Evolutionary conservation across 2,113 vertebrate species (phyloP).

Genomic region (Oncorhynchus clarkii): DNA sequence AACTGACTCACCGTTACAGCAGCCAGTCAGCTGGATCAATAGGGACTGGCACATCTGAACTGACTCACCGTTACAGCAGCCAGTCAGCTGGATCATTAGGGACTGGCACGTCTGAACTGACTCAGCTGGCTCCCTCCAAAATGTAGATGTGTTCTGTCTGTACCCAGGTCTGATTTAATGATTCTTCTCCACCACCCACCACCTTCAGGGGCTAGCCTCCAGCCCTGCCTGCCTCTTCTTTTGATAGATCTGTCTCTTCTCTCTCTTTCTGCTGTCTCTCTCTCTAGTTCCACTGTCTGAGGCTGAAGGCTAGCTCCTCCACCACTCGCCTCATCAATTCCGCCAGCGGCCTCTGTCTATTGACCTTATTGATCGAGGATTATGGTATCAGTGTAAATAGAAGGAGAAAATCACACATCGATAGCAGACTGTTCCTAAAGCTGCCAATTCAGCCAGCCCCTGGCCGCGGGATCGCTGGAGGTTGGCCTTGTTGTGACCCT

Average conservation of each 20-base stretch:
- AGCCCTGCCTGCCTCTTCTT: not conserved
- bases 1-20: not conserved
- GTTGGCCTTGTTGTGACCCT: conserved; percentile 22
- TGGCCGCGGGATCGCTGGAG: not conserved
- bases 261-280: not conserved
- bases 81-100: not conserved
- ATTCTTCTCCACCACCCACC: conserved; percentile 12
- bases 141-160: conserved; percentile 9
- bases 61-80: not conserved
- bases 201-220: conserved; percentile 16
- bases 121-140: not conserved
- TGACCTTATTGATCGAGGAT: conserved; percentile 37
- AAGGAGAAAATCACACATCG: conserved; percentile 25
- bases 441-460: conserved; percentile 1
- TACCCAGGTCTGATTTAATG: conserved; percentile 22
- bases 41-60: not conserved
- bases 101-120: not conserved
- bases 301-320: not conserved
- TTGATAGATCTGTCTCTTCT: not conserved
- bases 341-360: conserved; percentile 19
- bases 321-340: conserved; percentile 14
- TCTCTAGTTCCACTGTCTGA: not conserved
- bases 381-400: conserved; percentile 38
- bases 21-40: not conserved
- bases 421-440: conserved; percentile 17